These are phyloP conservation scores for Rhea americana DNA, from an alignment of 2,113 vertebrate species.

Conservation along the genomic window DNA sequence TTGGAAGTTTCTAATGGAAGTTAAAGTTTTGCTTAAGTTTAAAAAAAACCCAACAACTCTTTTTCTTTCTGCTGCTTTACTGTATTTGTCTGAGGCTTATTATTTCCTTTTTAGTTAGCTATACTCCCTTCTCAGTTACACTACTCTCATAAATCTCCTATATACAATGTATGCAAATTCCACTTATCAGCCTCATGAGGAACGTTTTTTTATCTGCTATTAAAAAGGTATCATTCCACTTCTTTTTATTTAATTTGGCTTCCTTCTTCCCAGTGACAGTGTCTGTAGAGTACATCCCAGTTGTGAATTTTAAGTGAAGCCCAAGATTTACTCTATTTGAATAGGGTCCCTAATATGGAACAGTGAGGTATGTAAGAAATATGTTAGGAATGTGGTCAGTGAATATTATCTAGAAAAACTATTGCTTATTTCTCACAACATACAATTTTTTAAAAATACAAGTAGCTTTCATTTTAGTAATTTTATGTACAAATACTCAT, in stretches of 20 bases:
- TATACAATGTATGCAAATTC: background rate
- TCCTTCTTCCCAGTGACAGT: background rate
- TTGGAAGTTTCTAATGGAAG: background rate
- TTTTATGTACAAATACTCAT: background rate
- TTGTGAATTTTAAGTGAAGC: background rate
- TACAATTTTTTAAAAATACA: background rate
- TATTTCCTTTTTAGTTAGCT: background rate
- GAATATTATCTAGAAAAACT: background rate
- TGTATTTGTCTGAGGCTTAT: background rate
- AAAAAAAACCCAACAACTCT: background rate
- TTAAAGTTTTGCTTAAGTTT: background rate
- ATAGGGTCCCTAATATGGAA: background rate
- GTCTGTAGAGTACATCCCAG: background rate
- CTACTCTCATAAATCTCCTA: background rate
- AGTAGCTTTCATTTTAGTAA: background rate
- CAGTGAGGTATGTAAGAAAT: fast-evolving
- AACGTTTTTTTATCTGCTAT: background rate
- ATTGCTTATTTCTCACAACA: background rate
- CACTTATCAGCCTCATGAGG: background rate
- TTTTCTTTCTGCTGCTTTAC: background rate
- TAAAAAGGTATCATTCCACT: background rate
- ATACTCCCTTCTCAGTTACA: background rate
- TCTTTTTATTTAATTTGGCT: background rate
- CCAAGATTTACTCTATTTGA: background rate
- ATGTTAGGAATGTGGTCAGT: background rate